Base-by-base conservation (phyloP, 2,888 invertebrate genomes). In the Caradrina kadenii region DNA sequence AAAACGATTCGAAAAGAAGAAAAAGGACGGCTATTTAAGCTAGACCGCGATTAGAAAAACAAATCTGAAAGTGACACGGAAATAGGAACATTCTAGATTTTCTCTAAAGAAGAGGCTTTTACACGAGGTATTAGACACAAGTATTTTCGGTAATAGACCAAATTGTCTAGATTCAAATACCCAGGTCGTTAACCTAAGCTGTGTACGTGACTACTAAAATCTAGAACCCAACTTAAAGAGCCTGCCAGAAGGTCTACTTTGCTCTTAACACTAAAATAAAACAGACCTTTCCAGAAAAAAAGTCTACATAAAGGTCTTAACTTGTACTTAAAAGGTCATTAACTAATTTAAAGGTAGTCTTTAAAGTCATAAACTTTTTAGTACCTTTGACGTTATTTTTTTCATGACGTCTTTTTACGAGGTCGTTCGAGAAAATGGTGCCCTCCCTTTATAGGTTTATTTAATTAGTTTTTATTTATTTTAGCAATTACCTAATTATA, bases 331-430 rank as follows among this genome's bases (percentile, higher is more conserved):
- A 67, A 74, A 67, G 58, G 66, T 76, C 71, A 76, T 83, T 71
- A 82, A 81, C 78, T 71, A 82, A 82, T 82, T 81, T 73, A 62
- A 72, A 69, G 73, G 72, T 76, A 63, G 62, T 78, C 60, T 72
- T 64, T 63, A 64, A 71, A 64, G 74, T 78, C 71, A 71, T 79
- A 73, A 83, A 81, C 54, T 61, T 83, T 83, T 83, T 69, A 82
- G 68, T 79, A 68, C 48, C 59, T 56, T 61, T 69, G 60, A 69
- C 70, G 71, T 76, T 58, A 76, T 83, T 83, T 83, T 74, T 78
- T 76, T 81, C 48, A 81, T 68, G 79, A 70, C 62, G 56, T n/a
- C 22, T 48, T 53, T 83, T 82, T 70, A 82, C 73, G 82, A 79
- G 53, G 66, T 67, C 70, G 61, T 81, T 79, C 42, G 13, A 60